phyloP scores from a whole-genome alignment of 2,113 vertebrate genomes.

The Tragelaphus strepsiceros region DNA sequence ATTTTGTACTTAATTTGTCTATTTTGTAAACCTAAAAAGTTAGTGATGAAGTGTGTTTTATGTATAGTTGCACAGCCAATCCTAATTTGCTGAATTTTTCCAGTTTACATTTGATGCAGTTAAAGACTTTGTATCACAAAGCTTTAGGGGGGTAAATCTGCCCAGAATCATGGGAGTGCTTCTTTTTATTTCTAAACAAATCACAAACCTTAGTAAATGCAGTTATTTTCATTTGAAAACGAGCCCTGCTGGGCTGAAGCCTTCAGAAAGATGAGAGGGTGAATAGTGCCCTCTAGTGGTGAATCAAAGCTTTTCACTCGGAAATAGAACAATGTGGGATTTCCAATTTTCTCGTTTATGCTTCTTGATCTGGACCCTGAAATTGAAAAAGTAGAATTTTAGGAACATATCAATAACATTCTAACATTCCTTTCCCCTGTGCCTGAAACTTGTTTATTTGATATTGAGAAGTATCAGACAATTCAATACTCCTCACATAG shows the following conservation, averaged over 20 bases:
- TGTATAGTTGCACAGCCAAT: neutral
- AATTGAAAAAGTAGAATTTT: neutral
- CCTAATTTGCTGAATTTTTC: neutral
- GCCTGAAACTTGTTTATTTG: neutral
- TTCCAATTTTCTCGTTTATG: neutral
- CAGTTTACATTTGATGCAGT: neutral
- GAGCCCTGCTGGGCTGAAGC: neutral
- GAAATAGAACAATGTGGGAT: neutral
- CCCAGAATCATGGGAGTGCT: neutral
- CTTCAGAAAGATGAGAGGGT: neutral
- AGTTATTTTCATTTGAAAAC: neutral
- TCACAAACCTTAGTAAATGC: neutral
- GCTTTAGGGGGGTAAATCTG: neutral
- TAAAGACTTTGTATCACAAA: neutral
- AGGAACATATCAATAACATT: neutral
- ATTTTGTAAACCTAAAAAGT: neutral
- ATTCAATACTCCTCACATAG: neutral
- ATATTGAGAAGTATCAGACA: neutral
- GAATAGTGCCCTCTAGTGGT: neutral
- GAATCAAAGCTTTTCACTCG: neutral
- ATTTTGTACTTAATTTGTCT: neutral
- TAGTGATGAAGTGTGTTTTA: neutral
- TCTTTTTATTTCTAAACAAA: constrained; percentile 22
- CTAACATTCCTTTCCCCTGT: neutral
- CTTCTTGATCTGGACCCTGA: neutral